Base-by-base conservation (phyloP, 2,113 vertebrate species). In the Cololabis saira region DNA sequence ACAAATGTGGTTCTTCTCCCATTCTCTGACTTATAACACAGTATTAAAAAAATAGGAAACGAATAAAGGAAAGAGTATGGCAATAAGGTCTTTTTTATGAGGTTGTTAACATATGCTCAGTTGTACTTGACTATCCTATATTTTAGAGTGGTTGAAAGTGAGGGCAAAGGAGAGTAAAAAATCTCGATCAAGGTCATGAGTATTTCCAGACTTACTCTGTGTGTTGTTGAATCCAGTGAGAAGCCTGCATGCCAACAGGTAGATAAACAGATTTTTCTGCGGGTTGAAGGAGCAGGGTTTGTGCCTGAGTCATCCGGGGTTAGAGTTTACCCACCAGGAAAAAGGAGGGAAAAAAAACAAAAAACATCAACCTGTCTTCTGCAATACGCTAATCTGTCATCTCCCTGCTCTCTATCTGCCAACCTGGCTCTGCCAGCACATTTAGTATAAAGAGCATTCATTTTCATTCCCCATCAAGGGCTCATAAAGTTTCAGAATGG, bases 161-260 rank as follows among this genome's bases (percentile, higher is more conserved):
- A 69, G 60, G 71, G 66, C 16, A 66, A 63, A 78, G 61, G 62
- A 55, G 68, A 76, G 42, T 2, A 0, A 42, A n/a, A 63, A 66
- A 71, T 55, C 81, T 78, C 69, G 69, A 77, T 37, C 62, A 71
- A 79, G 79, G 76, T 86, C 74, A 43, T 2, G 30, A 71, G 66
- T 66, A 81, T 40, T 56, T 73, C 24, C 40, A 77, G 55, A 56
- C 77, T 79, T 73, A 65, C 69, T 49, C 14, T 0, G 54, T 63
- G 57, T 57, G 51, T 61, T 37, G 13, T 33, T 71, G 47, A 58
- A 78, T 24, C 57, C 7, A 13, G 33, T 37, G 75, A 75, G 67
- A 56, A 55, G 62, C 52, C 30, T 1, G 21, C 24, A 52, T 27
- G 69, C 74, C 77, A 65, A 0, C 16, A 82, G 80, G 78, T 51